Percentiles rank a stretch among this genome's conserved stretches.
phyloP scores from a whole-genome alignment of 2,888 invertebrate species.

The Amblyjoppa proteus region DNA sequence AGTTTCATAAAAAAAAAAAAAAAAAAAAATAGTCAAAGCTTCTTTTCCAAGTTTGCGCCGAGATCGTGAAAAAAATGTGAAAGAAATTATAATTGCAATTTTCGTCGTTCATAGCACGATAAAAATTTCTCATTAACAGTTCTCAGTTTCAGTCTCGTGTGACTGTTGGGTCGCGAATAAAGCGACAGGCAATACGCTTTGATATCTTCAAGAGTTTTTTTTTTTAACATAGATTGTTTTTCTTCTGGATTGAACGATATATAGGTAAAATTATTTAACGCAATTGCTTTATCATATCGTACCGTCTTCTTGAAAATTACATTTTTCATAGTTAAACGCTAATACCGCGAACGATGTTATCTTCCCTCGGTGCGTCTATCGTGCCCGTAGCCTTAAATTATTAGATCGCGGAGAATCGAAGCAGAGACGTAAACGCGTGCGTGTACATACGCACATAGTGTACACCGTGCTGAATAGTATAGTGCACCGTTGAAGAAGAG shows the following conservation, averaged over 20 bases:
- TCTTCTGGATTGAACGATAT: background rate
- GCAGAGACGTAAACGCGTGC: constrained; percentile 58
- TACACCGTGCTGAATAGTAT: constrained; percentile 48
- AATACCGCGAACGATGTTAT: constrained; percentile 12
- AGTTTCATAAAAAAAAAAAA: no score
- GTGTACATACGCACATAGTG: constrained; percentile 39
- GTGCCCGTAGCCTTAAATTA: constrained; percentile 59
- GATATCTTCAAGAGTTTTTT: no score
- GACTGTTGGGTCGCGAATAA: no score
- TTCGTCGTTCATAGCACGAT: background rate
- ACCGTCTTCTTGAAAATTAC: background rate
- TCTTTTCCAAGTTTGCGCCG: no score
- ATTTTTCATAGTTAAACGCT: constrained; percentile 28
- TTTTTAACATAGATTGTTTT: background rate
- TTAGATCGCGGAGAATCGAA: constrained; percentile 68
- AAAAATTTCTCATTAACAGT: no score
- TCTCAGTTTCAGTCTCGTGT: no score
- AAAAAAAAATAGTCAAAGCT: no score
- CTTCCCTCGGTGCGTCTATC: constrained; percentile 19
- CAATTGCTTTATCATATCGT: background rate
- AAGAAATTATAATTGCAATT: no score
- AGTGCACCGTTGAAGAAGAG: constrained; percentile 44
- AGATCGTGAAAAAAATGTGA: no score
- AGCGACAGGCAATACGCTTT: no score
- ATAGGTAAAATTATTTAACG: background rate